Conservation (phyloP, 2,113 vertebrate genomes). For the Pavo muticus region DNA sequence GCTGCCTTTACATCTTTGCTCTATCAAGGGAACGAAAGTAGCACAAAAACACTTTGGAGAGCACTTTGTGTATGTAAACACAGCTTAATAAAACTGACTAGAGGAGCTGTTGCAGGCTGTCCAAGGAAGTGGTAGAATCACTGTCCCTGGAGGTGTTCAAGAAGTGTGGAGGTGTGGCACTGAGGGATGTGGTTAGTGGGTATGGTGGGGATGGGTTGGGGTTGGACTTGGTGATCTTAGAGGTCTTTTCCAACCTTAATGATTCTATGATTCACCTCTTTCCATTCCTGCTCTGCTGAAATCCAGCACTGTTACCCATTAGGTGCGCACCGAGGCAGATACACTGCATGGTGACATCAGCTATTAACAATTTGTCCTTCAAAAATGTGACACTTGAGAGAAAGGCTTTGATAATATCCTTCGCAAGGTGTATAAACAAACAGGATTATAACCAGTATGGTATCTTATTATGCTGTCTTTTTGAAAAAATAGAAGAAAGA, state of each 20-base stretch:
- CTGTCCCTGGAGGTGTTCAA: too few species aligned
- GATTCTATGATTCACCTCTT: not conserved
- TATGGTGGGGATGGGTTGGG: too few species aligned
- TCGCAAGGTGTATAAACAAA: constrained; percentile 31
- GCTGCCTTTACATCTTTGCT: not conserved
- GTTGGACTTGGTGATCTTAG: too few species aligned
- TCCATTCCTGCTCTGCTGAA: not conserved
- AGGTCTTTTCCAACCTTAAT: too few species aligned
- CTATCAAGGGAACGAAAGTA: not conserved
- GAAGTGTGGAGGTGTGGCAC: too few species aligned
- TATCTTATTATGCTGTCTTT: constrained; percentile 36
- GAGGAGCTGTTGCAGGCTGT: not conserved
- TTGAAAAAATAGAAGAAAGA: constrained; percentile 10
- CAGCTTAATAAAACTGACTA: not conserved
- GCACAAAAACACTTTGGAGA: not conserved
- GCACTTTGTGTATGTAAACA: not conserved
- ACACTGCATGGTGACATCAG: not conserved
- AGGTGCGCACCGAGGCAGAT: not conserved
- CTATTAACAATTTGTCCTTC: not conserved
- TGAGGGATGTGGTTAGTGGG: too few species aligned
- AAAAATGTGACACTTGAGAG: not conserved
- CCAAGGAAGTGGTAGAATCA: too few species aligned
- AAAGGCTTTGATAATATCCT: constrained; percentile 30
- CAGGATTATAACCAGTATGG: not conserved
- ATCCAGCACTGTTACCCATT: not conserved